Conservation (phyloP, 2,888 invertebrate genomes). For the Cephus rjabovi region DNA sequence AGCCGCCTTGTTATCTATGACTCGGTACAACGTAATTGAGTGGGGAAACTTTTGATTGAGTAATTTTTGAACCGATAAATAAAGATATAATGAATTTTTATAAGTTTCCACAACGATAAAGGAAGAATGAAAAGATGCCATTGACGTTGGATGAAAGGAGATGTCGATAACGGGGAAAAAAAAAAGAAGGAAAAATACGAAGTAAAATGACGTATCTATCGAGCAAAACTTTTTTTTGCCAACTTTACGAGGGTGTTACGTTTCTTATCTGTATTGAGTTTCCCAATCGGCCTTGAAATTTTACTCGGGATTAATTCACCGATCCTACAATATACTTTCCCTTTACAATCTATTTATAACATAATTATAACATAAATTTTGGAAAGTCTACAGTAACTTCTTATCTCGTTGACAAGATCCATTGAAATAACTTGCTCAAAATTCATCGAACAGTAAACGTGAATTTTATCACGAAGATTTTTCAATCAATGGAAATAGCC, state of each 20-base stretch:
- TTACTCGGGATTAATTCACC: not conserved
- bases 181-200: not conserved
- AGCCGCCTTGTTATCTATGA: constrained; percentile 13
- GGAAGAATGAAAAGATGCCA: not conserved
- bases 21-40: constrained; percentile 11
- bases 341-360: too few species aligned
- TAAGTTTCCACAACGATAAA: constrained; percentile 2
- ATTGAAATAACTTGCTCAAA: not conserved
- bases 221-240: too few species aligned
- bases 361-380: not conserved
- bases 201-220: not conserved
- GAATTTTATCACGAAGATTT: not conserved
- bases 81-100: constrained; percentile 25
- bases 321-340: too few species aligned
- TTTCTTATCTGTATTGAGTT: not conserved
- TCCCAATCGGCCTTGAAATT: not conserved
- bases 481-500: not conserved
- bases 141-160: not conserved
- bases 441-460: not conserved
- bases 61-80: constrained; percentile 27
- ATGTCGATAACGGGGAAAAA: not conserved
- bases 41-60: constrained; percentile 28
- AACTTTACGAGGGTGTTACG: not conserved
- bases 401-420: not conserved
- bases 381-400: not conserved